Evolutionary conservation across 2,888 invertebrate genomes (phyloP).

Genomic region (Monochamus alternatus): DNA sequence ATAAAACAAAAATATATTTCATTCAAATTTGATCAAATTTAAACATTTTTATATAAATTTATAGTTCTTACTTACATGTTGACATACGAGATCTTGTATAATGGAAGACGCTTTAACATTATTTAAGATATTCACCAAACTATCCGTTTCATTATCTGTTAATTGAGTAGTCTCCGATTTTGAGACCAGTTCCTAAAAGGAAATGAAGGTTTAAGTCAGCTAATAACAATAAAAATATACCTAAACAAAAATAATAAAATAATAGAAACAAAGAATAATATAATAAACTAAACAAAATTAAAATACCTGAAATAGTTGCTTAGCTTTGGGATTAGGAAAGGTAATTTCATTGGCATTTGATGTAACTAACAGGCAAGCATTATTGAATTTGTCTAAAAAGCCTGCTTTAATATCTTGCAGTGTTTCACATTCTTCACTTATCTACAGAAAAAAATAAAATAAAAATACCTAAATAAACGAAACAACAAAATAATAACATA

Average conservation of each 20-base stretch:
- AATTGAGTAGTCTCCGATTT: slow-evolving; percentile 73
- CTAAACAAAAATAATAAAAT: not conserved
- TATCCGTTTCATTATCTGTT: slow-evolving; percentile 76
- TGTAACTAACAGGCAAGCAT: slow-evolving; percentile 64
- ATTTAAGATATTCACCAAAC: slow-evolving; percentile 78
- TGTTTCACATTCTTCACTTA: slow-evolving; percentile 78
- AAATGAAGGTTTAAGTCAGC: not conserved
- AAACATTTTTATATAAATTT: not conserved
- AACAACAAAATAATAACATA: slow-evolving; percentile 30
- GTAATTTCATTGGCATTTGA: slow-evolving; percentile 65
- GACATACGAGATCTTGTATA: slow-evolving; percentile 80
- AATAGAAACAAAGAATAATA: slow-evolving; percentile 9
- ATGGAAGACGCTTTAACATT: slow-evolving; percentile 79
- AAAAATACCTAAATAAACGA: slow-evolving; percentile 59
- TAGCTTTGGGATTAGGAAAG: slow-evolving; percentile 64
- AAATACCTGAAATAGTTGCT: slow-evolving; percentile 66
- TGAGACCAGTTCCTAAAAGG: slow-evolving; percentile 72
- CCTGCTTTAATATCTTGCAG: slow-evolving; percentile 70
- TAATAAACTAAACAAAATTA: slow-evolving; percentile 23
- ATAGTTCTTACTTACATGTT: slow-evolving; percentile 77
- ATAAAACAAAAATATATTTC: not conserved
- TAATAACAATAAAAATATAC: not conserved
- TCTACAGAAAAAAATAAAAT: slow-evolving; percentile 72
- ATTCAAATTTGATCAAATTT: too few relatives aligned
- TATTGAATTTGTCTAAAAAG: slow-evolving; percentile 63